These are phyloP conservation scores for Forbesichthys papilliferus DNA, from an alignment of 2,113 vertebrate species.

Conservation along the genomic window DNA sequence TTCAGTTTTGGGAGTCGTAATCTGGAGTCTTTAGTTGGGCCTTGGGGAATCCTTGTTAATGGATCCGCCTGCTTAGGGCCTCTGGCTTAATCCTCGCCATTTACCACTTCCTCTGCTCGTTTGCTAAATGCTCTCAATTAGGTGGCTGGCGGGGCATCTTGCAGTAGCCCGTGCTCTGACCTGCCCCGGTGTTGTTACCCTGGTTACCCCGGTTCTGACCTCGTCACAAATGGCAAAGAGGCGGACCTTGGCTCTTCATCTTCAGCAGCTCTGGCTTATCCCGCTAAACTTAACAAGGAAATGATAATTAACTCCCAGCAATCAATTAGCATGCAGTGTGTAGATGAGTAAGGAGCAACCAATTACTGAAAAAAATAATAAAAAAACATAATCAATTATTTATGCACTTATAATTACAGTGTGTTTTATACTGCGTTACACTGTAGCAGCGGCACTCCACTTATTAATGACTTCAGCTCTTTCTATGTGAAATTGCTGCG, in stretches of 20 bases:
- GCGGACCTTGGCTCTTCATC: conserved; percentile 53
- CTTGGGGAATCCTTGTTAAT: conserved; percentile 75
- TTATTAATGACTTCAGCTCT: conserved; percentile 79
- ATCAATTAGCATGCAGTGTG: conserved; percentile 72
- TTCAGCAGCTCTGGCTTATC: conserved; percentile 41
- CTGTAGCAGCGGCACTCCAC: conserved; percentile 63
- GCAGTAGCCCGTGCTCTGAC: conserved; percentile 54
- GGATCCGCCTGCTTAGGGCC: conserved; percentile 65
- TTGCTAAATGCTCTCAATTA: conserved; percentile 78
- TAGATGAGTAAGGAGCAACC: conserved; percentile 69
- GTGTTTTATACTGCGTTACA: conserved; percentile 68
- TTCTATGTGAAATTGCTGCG: conserved; percentile 70
- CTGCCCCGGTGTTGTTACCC: not conserved
- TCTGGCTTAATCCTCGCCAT: conserved; percentile 75
- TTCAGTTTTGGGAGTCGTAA: conserved; percentile 58
- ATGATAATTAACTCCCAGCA: conserved; percentile 71
- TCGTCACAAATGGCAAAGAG: conserved; percentile 44
- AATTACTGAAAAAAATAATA: conserved; percentile 70
- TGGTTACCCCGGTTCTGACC: conserved; percentile 32
- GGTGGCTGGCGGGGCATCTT: conserved; percentile 65
- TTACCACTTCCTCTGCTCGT: conserved; percentile 72
- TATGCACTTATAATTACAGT: conserved; percentile 75
- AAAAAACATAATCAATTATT: conserved; percentile 78
- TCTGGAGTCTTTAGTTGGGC: conserved; percentile 69
- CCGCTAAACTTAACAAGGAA: conserved; percentile 55